These are phyloP conservation scores for Agrochola circellaris DNA, from an alignment of 2,888 invertebrate species.

Conservation along the genomic window DNA sequence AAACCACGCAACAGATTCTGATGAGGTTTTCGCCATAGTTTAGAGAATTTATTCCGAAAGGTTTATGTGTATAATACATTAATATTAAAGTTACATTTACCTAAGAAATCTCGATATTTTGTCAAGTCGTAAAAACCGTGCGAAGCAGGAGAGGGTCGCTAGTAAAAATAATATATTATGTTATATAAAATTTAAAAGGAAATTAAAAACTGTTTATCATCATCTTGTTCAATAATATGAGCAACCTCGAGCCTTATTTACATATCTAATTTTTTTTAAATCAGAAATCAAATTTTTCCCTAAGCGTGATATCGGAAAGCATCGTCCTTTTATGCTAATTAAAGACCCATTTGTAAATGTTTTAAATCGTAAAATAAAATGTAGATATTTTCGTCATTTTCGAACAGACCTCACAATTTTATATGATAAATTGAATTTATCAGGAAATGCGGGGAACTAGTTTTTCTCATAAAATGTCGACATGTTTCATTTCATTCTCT, in stretches of 20 bases:
- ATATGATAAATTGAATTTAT: conserved; percentile 45
- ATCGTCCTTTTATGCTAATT: conserved; percentile 26
- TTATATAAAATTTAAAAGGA: not conserved
- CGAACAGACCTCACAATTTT: not conserved
- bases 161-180: no score
- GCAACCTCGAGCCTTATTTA: not conserved
- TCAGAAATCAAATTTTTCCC: not conserved
- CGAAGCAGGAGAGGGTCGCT: no score
- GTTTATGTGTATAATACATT: no score
- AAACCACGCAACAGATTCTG: no score
- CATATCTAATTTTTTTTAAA: not conserved
- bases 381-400: not conserved
- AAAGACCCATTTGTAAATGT: not conserved
- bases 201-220: not conserved
- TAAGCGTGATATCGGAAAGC: not conserved
- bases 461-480: conserved; percentile 27
- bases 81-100: no score
- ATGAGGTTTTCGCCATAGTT: no score
- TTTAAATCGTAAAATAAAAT: not conserved
- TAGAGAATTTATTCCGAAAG: no score
- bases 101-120: no score
- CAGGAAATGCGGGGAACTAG: conserved; percentile 23
- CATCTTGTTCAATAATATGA: not conserved
- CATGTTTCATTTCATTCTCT: conserved; percentile 17
- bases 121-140: no score